A percentile compares a stretch with the other conserved stretches of the same genome.
Evolutionary conservation across 2,797 vertebrate species (phyloP).

Genomic region (Gadopsis marmoratus): DNA sequence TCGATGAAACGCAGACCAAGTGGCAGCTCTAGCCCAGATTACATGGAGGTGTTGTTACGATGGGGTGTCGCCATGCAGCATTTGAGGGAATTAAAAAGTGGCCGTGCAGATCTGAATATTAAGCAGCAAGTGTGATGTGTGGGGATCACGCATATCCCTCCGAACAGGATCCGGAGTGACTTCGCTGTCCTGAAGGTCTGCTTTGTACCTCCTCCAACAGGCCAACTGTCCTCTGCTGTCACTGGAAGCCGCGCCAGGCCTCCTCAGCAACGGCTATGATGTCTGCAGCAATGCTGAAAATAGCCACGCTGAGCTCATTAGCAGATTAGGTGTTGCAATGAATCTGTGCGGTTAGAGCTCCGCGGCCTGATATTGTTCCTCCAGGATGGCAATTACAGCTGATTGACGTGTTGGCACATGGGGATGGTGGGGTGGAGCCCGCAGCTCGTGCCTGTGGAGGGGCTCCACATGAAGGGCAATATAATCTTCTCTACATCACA

Average conservation of each 20-base stretch:
- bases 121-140: slow-evolving; percentile 40
- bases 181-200: slow-evolving; percentile 66
- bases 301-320: slow-evolving; percentile 92
- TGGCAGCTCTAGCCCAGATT: slow-evolving; percentile 29
- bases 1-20: slow-evolving; percentile 19
- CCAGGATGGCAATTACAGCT: slow-evolving; percentile 93
- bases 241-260: slow-evolving; percentile 81
- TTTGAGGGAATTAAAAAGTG: slow-evolving; percentile 40
- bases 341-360: slow-evolving; percentile 88
- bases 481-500: slow-evolving; percentile 76
- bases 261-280: slow-evolving; percentile 65
- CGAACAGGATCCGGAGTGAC: slow-evolving; percentile 60
- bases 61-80: slow-evolving; percentile 9
- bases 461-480: slow-evolving; percentile 88
- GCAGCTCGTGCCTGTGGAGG: slow-evolving; percentile 83
- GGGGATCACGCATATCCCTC: slow-evolving; percentile 48
- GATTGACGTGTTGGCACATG: slow-evolving; percentile 93
- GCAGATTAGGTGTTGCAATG: slow-evolving; percentile 92
- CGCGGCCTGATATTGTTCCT: slow-evolving; percentile 88
- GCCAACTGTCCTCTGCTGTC: slow-evolving; percentile 89
- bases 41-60: slow-evolving; percentile 13
- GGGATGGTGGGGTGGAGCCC: slow-evolving; percentile 79
- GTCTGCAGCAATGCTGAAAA: slow-evolving; percentile 86
- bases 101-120: slow-evolving; percentile 47
- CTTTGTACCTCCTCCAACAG: slow-evolving; percentile 73